Evolutionary conservation across 2,888 invertebrate species (phyloP).

Genomic region (Spisula subtruncata): DNA sequence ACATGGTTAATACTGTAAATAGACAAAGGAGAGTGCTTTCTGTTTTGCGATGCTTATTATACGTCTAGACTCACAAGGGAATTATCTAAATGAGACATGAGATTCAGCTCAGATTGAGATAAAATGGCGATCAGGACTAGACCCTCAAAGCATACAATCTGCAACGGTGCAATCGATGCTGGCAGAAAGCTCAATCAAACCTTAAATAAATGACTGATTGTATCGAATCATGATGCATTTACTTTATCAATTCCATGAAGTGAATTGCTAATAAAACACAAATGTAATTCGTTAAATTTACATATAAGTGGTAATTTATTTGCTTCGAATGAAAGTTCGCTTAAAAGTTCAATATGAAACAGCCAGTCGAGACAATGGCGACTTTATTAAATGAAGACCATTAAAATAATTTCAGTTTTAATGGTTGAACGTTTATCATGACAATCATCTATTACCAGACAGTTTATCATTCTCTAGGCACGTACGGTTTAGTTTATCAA

Average conservation of each 20-base stretch:
- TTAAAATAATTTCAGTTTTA: not conserved
- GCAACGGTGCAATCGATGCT: too few relatives aligned
- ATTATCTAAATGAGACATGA: too few relatives aligned
- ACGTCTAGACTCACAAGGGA: too few relatives aligned
- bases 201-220: not conserved
- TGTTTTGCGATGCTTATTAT: too few relatives aligned
- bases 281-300: not conserved
- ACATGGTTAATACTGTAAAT: too few relatives aligned
- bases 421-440: not conserved
- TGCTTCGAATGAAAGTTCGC: not conserved
- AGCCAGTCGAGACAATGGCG: not conserved
- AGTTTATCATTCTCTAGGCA: not conserved
- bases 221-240: not conserved
- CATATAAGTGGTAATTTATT: slow-evolving; percentile 17
- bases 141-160: too few relatives aligned
- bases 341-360: not conserved
- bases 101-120: too few relatives aligned
- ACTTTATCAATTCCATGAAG: not conserved
- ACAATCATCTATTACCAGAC: not conserved
- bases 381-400: not conserved
- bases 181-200: not conserved
- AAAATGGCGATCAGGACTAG: too few relatives aligned
- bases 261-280: not conserved
- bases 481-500: not conserved
- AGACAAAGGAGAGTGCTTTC: too few relatives aligned